Percentiles rank a stretch among this genome's conserved stretches.
These are phyloP conservation scores for Meloidogyne chitwoodi DNA, from an alignment of 1,140 invertebrate species.

Conservation along the genomic window DNA sequence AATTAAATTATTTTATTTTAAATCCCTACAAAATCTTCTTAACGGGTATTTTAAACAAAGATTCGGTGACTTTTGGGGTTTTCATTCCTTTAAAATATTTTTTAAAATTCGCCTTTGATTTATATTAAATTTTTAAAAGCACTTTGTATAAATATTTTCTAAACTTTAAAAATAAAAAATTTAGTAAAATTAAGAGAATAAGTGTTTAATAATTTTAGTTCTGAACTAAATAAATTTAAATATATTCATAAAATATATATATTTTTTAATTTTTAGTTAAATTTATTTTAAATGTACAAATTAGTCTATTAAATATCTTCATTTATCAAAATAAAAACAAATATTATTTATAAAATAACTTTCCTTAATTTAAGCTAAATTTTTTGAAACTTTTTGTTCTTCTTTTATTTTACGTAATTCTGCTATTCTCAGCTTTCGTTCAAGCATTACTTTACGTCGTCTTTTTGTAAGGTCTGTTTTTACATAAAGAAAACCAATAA, in stretches of 20 bases:
- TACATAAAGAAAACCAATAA: conserved; percentile 1
- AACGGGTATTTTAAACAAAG: background rate
- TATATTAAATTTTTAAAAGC: background rate
- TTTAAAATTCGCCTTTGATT: background rate
- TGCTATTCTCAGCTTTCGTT: background rate
- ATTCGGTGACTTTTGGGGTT: background rate
- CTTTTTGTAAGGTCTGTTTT: conserved; percentile 3
- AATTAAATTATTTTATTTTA: no score
- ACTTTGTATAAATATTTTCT: background rate
- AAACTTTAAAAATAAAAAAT: no score
- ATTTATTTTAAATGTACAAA: no score
- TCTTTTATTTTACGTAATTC: background rate
- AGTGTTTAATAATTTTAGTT: no score
- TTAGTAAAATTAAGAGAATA: no score
- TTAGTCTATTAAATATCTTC: no score
- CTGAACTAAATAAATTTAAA: no score
- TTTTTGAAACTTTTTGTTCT: background rate
- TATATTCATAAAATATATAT: no score
- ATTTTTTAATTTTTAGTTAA: no score
- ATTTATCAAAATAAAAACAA: background rate
- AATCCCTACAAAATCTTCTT: background rate
- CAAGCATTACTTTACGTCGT: conserved; percentile 1
- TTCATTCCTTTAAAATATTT: background rate
- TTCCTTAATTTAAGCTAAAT: background rate
- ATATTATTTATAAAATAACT: background rate